These are phyloP conservation scores for Holcopasites calliopsidis DNA, from an alignment of 1,140 invertebrate genomes.

Conservation along the genomic window DNA sequence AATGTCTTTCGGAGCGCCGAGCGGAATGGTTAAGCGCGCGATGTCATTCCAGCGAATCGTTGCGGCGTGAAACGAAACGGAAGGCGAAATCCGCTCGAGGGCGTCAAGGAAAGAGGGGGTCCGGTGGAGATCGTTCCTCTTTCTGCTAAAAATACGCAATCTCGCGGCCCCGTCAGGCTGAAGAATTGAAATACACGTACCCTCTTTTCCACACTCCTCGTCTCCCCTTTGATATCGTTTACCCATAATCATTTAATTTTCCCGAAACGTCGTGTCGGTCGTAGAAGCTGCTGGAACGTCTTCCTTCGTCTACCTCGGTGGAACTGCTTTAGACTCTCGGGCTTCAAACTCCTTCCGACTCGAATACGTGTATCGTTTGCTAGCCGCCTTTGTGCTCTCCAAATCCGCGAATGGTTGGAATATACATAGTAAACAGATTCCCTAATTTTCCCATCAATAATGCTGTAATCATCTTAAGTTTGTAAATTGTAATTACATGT, in stretches of 20 bases:
- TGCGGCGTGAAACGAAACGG: slow-evolving; percentile 78
- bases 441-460: too few species aligned
- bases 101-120: slow-evolving; percentile 21
- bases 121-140: slow-evolving; percentile 47
- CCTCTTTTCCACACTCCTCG: slow-evolving; percentile 22
- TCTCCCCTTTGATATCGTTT: slow-evolving; percentile 79
- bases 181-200: slow-evolving; percentile 80
- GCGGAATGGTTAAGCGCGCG: slow-evolving; percentile 34
- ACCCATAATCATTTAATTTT: slow-evolving; percentile 81
- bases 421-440: too few species aligned
- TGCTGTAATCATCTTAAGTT: too few species aligned
- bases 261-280: slow-evolving; percentile 53
- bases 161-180: slow-evolving; percentile 78
- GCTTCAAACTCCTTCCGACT: not conserved
- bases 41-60: slow-evolving; percentile 68
- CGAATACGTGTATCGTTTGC: not conserved
- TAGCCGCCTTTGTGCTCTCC: slow-evolving; percentile 5
- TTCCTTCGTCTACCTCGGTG: slow-evolving; percentile 5
- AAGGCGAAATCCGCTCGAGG: slow-evolving; percentile 68
- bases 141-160: slow-evolving; percentile 80
- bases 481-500: too few species aligned
- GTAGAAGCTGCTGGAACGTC: not conserved
- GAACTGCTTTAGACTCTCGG: not conserved
- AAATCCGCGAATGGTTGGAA: not conserved
- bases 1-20: slow-evolving; percentile 25